phyloP scores from a whole-genome alignment of 2,888 invertebrate genomes.

The Stenolophus ochropezus region DNA sequence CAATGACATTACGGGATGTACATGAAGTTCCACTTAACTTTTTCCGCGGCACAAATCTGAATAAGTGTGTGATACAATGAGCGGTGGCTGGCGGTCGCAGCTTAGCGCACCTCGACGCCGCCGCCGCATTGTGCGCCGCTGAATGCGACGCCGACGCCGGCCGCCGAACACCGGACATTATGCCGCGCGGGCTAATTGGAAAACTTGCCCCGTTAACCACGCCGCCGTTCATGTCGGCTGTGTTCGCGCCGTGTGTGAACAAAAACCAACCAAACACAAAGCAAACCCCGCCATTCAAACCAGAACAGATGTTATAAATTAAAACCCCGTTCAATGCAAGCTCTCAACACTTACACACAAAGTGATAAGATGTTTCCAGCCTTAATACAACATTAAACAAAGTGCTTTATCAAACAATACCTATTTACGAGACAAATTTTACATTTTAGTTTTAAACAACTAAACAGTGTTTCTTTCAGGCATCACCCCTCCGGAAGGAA shows the following conservation, averaged over 20 bases:
- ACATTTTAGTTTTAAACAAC: too few relatives aligned
- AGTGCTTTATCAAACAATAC: too few relatives aligned
- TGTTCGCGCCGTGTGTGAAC: conserved; percentile 27
- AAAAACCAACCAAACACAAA: conserved; percentile 28
- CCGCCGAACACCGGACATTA: conserved; percentile 31
- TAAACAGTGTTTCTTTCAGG: too few relatives aligned
- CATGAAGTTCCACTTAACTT: background rate
- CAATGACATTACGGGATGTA: background rate
- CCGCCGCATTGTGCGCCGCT: conserved; percentile 8
- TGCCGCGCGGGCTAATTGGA: conserved; percentile 32
- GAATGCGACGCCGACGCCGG: background rate
- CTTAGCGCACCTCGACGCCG: background rate
- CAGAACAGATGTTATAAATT: conserved; percentile 10
- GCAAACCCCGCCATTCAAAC: background rate
- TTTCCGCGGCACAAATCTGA: background rate
- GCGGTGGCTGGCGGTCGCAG: background rate
- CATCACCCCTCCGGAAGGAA: too few relatives aligned
- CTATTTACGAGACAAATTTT: too few relatives aligned
- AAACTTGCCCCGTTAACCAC: conserved; percentile 32
- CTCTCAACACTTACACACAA: background rate
- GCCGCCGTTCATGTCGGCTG: background rate
- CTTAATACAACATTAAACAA: too few relatives aligned
- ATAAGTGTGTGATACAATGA: background rate
- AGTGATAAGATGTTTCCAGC: background rate
- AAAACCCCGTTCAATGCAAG: background rate